Evolutionary conservation across 1,140 invertebrate genomes (phyloP), one percentile per base, ranked within the genome.

Genomic region (Antheraea mylitta): DNA sequence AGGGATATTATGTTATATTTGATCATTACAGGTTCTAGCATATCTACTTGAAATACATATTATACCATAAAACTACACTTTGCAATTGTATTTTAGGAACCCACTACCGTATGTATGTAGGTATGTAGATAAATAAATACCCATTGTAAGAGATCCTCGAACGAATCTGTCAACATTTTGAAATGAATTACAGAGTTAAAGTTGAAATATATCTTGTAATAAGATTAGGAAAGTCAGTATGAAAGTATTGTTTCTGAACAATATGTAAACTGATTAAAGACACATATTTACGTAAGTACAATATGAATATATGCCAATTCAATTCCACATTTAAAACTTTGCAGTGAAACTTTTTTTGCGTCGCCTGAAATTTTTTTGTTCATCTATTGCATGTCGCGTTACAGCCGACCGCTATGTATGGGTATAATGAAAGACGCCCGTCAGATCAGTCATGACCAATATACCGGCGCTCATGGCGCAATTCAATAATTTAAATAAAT

Each of bases 1-100:
- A 80, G 82, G 79, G 77, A 77, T 81, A 84, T 89, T 87, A 76
- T 81, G 48, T 85, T 79, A 81, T 81, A 78, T 83, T 76, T 69
- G 18, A 79, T 79, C 73, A 82, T 89, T 84, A 89, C 83, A 87
- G 80, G 78, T 83, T 85, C 87, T 89, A 90, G 87, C 87, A 85
- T 81, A 74, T 81, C 87, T 90, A 90, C 87, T 74, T 79, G 70
- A 83, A 85, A 81, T 81, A 81, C 30, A 11, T 30, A 58, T 37
- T 82, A 82, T 84, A 81, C 22, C 22, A 79, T 84, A 81, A 8
- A 72, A 71, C 86, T 87, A 87, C 83, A 70, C 72, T 81, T 82
- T 78, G 78, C 78, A 83, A 79, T 53, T 66, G 36, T 66, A 37
- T 59, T 85, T 81, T 53, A 67, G 67, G 77, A 84, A 86, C 83